phyloP scores from a whole-genome alignment of 2,888 invertebrate genomes.

The Eupithecia pulchellata region DNA sequence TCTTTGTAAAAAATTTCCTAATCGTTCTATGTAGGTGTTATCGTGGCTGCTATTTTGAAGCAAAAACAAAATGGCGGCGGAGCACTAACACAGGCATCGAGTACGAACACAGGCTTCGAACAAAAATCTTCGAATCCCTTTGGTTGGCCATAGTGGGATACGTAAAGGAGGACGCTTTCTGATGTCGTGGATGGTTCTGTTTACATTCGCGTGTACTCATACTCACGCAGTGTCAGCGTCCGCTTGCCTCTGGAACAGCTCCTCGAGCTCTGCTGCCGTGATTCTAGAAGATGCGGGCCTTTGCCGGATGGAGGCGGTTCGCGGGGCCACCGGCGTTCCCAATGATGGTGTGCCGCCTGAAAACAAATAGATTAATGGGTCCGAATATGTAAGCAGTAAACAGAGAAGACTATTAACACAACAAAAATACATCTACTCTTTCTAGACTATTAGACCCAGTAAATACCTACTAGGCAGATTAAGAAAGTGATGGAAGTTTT shows the following conservation, averaged over 20 bases:
- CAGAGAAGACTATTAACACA: not conserved
- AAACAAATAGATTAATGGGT: not conserved
- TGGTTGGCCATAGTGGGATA: not conserved
- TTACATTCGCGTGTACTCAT: slow-evolving; percentile 42
- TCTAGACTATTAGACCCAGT: not conserved
- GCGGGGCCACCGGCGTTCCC: slow-evolving; percentile 89
- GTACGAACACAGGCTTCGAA: too few relatives aligned
- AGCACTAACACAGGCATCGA: too few relatives aligned
- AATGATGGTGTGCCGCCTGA: slow-evolving; percentile 73
- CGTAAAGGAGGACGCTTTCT: not conserved
- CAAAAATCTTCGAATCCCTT: too few relatives aligned
- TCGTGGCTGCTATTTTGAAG: too few relatives aligned
- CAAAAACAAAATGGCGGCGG: too few relatives aligned
- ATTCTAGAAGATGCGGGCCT: slow-evolving; percentile 95
- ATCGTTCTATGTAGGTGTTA: too few relatives aligned
- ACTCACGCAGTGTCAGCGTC: slow-evolving; percentile 79
- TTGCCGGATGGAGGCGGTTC: slow-evolving; percentile 96
- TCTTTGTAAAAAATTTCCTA: too few relatives aligned
- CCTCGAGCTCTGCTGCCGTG: slow-evolving; percentile 96
- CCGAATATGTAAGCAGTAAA: not conserved
- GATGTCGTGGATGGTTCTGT: not conserved
- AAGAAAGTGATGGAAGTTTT: too few relatives aligned
- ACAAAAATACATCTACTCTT: not conserved
- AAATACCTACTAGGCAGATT: too few relatives aligned
- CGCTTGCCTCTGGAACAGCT: slow-evolving; percentile 95